Evolutionary conservation across 2,888 invertebrate species (phyloP), one percentile per base, ranked within the genome.

Genomic region (Vannuccia rotundouncinata): DNA sequence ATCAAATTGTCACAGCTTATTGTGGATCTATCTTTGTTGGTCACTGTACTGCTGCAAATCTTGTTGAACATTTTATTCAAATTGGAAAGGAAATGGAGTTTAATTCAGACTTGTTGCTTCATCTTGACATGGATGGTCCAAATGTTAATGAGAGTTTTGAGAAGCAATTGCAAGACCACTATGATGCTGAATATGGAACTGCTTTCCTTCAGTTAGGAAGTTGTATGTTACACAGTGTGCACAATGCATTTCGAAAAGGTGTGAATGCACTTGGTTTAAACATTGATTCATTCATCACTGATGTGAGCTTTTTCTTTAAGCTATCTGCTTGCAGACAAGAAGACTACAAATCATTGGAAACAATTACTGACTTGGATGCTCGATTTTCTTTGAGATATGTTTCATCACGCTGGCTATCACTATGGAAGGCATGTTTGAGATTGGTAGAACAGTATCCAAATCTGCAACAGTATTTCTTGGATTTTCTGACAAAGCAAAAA

Each of bases 201-300:
- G 30, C 2, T 29, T 29, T 75, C 31, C 31, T 75, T 5, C 2
- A 75, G 31, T n/a, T 75, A 30, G 75, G 75, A 75, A 75, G 29
- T 17, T 75, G 75, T 75, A 75, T 1, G 2, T 75, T 75, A 2
- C 75, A 75, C 25, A 29, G 22, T 30, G 31, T 75, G 2, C 75
- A 75, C 75, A 75, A 73, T 30, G 75, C 75, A 2, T 75, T 75
- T 75, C 75, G 75, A 75, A 75, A 75, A 75, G 29, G 75, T 31
- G 30, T 75, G 13, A 31, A 5, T 5, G 75, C 75, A 5, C 31
- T 2, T 75, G 75, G 75, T 75, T 75, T 75, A 5, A n/a, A 75
- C 75, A 31, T 75, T 13, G 75, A 75, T 31, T 2, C 29, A 17
- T 75, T 75, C 29, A 29, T 75, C 31, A 31, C 2, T 31, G 29